Percentiles rank a stretch among this genome's conserved stretches.
phyloP scores from a whole-genome alignment of 1,140 invertebrate species.

The Aphaenogaster rudis region DNA sequence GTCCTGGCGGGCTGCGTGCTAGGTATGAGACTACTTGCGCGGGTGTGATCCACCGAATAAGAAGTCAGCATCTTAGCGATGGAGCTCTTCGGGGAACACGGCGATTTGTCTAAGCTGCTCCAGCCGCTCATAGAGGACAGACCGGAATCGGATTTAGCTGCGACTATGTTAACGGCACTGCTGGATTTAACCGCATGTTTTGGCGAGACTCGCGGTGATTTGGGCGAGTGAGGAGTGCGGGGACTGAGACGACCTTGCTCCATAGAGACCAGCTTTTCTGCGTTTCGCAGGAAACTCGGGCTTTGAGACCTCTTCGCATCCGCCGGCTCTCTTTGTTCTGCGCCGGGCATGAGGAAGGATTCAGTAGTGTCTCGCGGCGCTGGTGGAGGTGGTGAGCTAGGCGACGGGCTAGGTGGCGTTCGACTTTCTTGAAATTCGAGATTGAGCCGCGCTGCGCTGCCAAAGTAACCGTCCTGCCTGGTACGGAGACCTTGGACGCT shows the following conservation, averaged over 20 bases:
- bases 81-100: constrained; percentile 90
- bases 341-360: constrained; percentile 84
- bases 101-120: constrained; percentile 94
- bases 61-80: constrained; percentile 83
- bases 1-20: constrained; percentile 77
- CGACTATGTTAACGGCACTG: constrained; percentile 88
- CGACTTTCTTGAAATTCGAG: constrained; percentile 87
- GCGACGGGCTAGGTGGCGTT: constrained; percentile 87
- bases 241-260: constrained; percentile 89
- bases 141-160: constrained; percentile 93
- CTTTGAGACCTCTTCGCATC: constrained; percentile 83
- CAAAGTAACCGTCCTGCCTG: constrained; percentile 89
- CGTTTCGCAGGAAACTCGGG: constrained; percentile 85
- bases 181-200: constrained; percentile 90
- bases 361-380: constrained; percentile 90
- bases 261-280: constrained; percentile 78
- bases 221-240: constrained; percentile 89
- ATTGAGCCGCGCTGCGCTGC: constrained; percentile 85
- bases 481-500: constrained; percentile 88
- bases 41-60: constrained; percentile 81
- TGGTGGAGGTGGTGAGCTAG: constrained; percentile 92
- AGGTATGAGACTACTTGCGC: constrained; percentile 72
- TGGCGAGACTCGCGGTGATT: constrained; percentile 92
- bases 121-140: constrained; percentile 95
- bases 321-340: constrained; percentile 78